Evolutionary conservation across 2,113 vertebrate species (phyloP), one percentile per base, ranked within the genome.

Genomic region (Bubo scandiacus): DNA sequence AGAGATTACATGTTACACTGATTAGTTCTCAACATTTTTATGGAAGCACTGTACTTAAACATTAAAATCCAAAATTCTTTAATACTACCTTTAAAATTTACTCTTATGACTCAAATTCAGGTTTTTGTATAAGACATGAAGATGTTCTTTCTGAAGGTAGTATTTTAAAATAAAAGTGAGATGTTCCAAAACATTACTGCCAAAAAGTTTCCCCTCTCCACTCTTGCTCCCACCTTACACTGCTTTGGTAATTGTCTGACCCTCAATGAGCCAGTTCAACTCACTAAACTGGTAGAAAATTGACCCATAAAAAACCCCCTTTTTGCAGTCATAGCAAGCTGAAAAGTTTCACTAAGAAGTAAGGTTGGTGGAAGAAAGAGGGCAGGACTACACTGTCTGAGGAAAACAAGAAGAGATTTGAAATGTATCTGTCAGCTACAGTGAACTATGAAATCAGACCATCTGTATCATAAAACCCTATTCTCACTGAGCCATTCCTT

Each of bases 1-100:
- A 94, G 10, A 97, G 38, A 87, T 93, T 26, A 95, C 18, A 80
- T 12, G 45, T 85, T 77, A 42, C 34, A 82, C 38, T 62, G 22
- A 83, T 52, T 25, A 80, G 43, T 81, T 78, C 47, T 75, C 66
- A 94, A 45, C 0, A 15, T 63, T 82, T 83, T 66, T 9, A 88
- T 2, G 52, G 45, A 62, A 96, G 67, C 32, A 43, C 2, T 15
- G 12, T 29, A 71, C 14, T 73, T 65, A 71, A 55, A 19, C 32
- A 52, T 57, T 71, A 77, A 83, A 91, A 72, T 38, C 8, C 8
- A 42, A 57, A 66, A 78, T 52, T 85, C 6, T 84, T 72, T 86
- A 80, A 79, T 45, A 36, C 1, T 43, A 9, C 27, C 54, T 55
- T 77, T 72, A 71, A 85, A 74, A 67, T 74, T 70, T 42, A 86